Base-by-base conservation (phyloP, 2,888 invertebrate genomes). In the Dorcus parallelipipedus region DNA sequence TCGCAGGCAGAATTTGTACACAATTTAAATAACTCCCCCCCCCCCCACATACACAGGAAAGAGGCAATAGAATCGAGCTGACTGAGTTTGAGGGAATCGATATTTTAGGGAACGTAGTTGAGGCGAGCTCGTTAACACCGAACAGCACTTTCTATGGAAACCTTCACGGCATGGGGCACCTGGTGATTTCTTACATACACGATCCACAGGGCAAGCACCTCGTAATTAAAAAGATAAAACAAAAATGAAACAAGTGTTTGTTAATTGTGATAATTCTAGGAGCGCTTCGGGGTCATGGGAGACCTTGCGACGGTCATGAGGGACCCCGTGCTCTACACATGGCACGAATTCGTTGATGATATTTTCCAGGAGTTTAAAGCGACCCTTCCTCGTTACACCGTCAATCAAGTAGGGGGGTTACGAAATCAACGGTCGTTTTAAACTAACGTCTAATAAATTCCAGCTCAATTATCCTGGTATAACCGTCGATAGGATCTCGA, bases 241-340 rank as follows among this genome's bases (percentile, higher is more conserved):
- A 33, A 33, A 9, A 9, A 50, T 8, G 3, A 3, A 7, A 2
- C 38, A 39, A 26, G 17, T 5, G 9, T 8, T 38, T 39, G 20
- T 50, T 50, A 9, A 17, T 6, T 5, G 38, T 53, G 38, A 7
- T 38, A 39, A 51, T 38, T 14, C 67, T 42, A 91, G 88, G 93
- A 93, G 78, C 84, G 85, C 48, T 89, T 89, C 69, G 87, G 89
- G 43, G 88, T 91, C 26, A 93, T 93, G 84, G 92, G 91, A 0
- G 93, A 93, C 72, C 85, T 90, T 0, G 85, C 91, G 0, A 92
- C 92, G 0, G 90, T 93, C 0, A 93, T 93, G 92, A 82, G 93
- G 2, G 93, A 94, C 78, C 93, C 93, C 0, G 79, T 89, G 14
- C 93, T 93, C 81, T 93, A 93, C 79, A 86, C 90, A 72, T 93